Evolutionary conservation across 1,140 invertebrate species (phyloP), one percentile per base, ranked within the genome.

Genomic region (Orchestia grillus): DNA sequence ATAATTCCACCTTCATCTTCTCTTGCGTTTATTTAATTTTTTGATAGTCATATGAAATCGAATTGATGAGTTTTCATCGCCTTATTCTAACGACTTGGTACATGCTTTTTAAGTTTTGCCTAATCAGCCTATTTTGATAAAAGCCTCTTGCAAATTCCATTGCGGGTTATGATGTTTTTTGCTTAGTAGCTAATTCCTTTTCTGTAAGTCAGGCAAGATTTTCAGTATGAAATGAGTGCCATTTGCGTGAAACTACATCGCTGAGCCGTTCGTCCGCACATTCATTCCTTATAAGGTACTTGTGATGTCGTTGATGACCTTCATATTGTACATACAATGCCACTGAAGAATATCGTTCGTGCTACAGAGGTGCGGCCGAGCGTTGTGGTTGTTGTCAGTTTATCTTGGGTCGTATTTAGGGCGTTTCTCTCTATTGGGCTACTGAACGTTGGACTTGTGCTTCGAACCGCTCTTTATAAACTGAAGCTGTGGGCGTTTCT

Each of bases 351-450:
- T 28, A 77, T 36, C 15, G 62, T 23, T 8, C 28, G 11, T 77
- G 28, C 28, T 77, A 15, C 62, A 77, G 62, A 15, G 3, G 28
- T 77, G 62, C 15, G 62, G 62, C 28, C 36, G 62, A 36, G 1
- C 3, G 62, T 77, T 77, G 62, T 77, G 62, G 62, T 77, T 77
- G 62, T 77, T 36, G 62, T 77, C 62, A 3, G 62, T 77, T 77
- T 77, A 77, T 77, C 62, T 77, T 23, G 28, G 1, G 62, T 36
- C 36, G 3, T 36, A 77, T 36, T 77, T 23, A 77, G 62, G 62
- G 62, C 62, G 62, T 77, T 77, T 77, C 62, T 53, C 47, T 77
- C 62, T 77, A 77, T 77, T 77, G 62, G 62, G 62, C 62, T 77
- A 77, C 62, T 36, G 62, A 77, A 77, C 62, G 28, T 36, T 77